Evolutionary conservation across 2,888 invertebrate genomes (phyloP), one percentile per base, ranked within the genome.

Genomic region (Synergus itoensis): DNA sequence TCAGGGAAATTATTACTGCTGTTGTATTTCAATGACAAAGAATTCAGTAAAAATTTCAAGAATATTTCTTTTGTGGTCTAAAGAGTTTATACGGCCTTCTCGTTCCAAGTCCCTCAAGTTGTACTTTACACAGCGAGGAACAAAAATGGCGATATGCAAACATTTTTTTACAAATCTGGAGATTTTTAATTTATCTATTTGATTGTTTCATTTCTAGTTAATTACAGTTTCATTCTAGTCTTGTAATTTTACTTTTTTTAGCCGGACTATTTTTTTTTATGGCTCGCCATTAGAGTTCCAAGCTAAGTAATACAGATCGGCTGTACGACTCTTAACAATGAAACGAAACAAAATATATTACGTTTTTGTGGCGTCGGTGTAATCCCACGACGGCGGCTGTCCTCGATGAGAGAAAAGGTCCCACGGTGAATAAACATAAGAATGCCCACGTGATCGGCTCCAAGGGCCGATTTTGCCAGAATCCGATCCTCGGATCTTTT

Each of bases 331-430:
- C 45, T 76, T 63, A 77, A 16, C 65, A 78, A 81, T 36, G 78
- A 79, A 77, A 76, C 79, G 80, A 60, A 81, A 81, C 65, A 78
- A 81, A 82, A 82, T 64, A 69, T 78, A 79, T 84, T 83, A 84
- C 83, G 73, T 84, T 84, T 77, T 76, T 65, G 67, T 73, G 67
- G 41, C 14, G 75, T 63, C 40, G 83, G 12, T 83, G 84, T 81
- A 79, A 79, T 88, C 86, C 88, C 87, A 87, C 86, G 88, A 85
- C 80, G 87, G 81, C 79, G 79, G 83, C 79, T 85, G 85, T 83
- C 83, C 82, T 84, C 83, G 80, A 84, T 77, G 80, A 83, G 81
- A 80, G 81, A 85, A 82, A 84, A 76, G 79, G 83, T 86, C 85
- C 86, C 83, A 83, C 79, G 85, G 64, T 79, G 84, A 84, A 82